phyloP scores from a whole-genome alignment of 2,888 invertebrate species.

The Rambutsinella grinnellia region DNA sequence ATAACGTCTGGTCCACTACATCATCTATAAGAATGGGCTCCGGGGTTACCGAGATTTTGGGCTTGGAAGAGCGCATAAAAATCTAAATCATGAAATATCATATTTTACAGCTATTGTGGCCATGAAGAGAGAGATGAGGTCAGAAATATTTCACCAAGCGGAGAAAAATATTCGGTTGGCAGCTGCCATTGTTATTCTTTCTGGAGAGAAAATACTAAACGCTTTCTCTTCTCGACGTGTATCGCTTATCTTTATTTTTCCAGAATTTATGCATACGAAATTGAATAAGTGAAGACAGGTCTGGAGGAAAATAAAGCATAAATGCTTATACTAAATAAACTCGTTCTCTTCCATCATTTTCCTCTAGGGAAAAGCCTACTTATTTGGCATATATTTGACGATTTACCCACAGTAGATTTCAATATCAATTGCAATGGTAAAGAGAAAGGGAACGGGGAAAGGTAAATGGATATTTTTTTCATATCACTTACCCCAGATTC shows the following conservation, averaged over 20 bases:
- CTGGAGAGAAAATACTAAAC: background rate
- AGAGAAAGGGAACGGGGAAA: no score
- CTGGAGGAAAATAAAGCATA: no score
- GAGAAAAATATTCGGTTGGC: background rate
- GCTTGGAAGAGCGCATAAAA: slow-evolving; percentile 43
- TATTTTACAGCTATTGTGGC: background rate
- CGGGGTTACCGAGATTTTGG: slow-evolving; percentile 13
- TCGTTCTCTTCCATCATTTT: no score
- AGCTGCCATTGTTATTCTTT: background rate
- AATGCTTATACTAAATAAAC: no score
- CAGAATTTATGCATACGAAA: no score
- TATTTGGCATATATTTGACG: no score
- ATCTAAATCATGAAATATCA: slow-evolving; percentile 32
- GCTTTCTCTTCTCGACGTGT: background rate
- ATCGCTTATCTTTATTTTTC: background rate
- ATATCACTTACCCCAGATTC: slow-evolving; percentile 62
- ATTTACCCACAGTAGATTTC: no score
- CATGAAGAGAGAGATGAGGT: no score
- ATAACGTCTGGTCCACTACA: slow-evolving; percentile 13
- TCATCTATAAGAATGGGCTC: slow-evolving; percentile 27
- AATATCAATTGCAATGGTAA: no score
- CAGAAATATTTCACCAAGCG: background rate
- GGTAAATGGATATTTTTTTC: no score
- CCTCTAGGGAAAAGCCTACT: no score
- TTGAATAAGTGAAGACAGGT: no score